Evolutionary conservation across 2,797 vertebrate genomes (phyloP).

Genomic region (Lacerta bilineata): DNA sequence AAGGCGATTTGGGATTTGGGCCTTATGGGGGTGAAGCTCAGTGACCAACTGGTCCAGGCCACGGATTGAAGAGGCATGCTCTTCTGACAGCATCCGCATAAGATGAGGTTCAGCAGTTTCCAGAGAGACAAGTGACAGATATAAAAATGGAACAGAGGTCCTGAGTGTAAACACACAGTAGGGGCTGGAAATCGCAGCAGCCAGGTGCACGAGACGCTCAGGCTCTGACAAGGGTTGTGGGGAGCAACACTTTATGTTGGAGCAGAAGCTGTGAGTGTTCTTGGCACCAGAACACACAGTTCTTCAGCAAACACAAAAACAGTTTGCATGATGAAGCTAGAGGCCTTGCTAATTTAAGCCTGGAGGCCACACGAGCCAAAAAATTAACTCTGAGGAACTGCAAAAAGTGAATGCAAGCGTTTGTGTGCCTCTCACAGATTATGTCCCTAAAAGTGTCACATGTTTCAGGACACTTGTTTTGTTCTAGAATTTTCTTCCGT

Average conservation of each 20-base stretch:
- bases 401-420: background rate
- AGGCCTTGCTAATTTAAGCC: conserved; percentile 27
- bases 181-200: conserved; percentile 1
- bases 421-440: background rate
- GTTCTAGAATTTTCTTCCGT: background rate
- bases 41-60: background rate
- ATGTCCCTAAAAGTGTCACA: background rate
- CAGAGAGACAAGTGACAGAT: conserved; percentile 16
- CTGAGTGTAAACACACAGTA: background rate
- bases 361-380: conserved; percentile 9
- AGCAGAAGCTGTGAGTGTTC: background rate
- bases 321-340: conserved; percentile 2
- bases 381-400: background rate
- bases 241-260: background rate
- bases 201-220: conserved; percentile 7
- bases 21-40: background rate
- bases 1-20: background rate
- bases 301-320: background rate
- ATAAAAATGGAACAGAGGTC: background rate
- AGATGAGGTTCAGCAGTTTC: conserved; percentile 12
- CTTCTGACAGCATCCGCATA: background rate
- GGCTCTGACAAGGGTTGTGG: background rate
- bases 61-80: background rate
- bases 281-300: background rate
- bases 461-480: background rate